phyloP scores from a whole-genome alignment of 2,888 invertebrate genomes.

The Pantelozetes paolii region DNA sequence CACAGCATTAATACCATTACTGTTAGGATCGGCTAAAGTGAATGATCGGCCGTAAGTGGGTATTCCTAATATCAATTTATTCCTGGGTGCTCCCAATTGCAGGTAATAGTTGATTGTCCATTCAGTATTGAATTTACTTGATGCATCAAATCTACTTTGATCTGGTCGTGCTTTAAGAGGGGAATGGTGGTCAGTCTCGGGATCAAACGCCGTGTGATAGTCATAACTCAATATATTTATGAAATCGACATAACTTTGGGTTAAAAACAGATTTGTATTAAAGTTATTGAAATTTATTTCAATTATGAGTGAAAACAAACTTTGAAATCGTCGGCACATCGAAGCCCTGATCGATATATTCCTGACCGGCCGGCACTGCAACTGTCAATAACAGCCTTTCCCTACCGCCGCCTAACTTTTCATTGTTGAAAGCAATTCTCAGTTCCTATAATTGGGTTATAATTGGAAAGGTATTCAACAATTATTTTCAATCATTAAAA shows the following conservation, averaged over 20 bases:
- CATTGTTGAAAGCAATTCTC: slow-evolving; percentile 80
- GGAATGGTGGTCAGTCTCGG: slow-evolving; percentile 84
- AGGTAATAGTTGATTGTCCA: slow-evolving; percentile 54
- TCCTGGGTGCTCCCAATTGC: slow-evolving; percentile 52
- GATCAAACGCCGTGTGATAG: slow-evolving; percentile 86
- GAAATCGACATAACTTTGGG: slow-evolving; percentile 73
- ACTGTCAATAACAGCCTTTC: slow-evolving; percentile 76
- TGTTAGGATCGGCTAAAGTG: slow-evolving; percentile 67
- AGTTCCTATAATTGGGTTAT: slow-evolving; percentile 62
- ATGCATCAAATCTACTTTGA: slow-evolving; percentile 79
- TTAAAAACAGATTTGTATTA: neutral
- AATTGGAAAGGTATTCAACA: neutral
- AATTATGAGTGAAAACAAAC: slow-evolving; percentile 56
- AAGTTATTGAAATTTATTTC: no score
- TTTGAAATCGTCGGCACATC: slow-evolving; percentile 79
- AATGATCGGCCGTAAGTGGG: slow-evolving; percentile 75
- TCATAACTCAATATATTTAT: slow-evolving; percentile 86
- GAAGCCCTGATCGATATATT: slow-evolving; percentile 88
- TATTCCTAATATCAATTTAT: slow-evolving; percentile 54
- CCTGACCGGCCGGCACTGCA: slow-evolving; percentile 89
- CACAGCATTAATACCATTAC: slow-evolving; percentile 66
- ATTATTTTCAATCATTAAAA: neutral
- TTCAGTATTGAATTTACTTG: slow-evolving; percentile 74
- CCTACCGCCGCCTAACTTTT: slow-evolving; percentile 75
- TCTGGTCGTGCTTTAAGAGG: slow-evolving; percentile 71